These are phyloP conservation scores for Harmothoe impar DNA, from an alignment of 2,888 invertebrate species.

Conservation along the genomic window DNA sequence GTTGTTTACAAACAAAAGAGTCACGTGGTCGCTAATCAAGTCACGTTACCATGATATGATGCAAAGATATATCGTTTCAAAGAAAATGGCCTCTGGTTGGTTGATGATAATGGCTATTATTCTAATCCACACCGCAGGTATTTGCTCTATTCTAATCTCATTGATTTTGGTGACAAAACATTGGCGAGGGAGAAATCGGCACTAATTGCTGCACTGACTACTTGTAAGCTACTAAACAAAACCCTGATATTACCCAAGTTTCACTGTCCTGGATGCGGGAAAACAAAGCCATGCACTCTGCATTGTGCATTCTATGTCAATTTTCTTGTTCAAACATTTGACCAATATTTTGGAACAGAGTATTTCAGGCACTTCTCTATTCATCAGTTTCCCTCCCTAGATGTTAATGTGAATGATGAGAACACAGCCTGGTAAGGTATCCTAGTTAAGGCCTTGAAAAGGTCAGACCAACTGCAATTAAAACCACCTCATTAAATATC, in stretches of 20 bases:
- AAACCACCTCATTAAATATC: too few relatives aligned
- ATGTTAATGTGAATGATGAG: too few relatives aligned
- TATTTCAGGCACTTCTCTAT: too few relatives aligned
- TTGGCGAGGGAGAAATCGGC: neutral
- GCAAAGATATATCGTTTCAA: slow-evolving; percentile 61
- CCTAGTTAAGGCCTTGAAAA: too few relatives aligned
- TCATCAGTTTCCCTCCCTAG: too few relatives aligned
- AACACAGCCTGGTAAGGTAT: too few relatives aligned
- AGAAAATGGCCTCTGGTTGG: neutral
- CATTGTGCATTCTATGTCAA: slow-evolving; percentile 5
- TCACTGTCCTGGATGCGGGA: slow-evolving; percentile 65
- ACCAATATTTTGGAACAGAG: too few relatives aligned
- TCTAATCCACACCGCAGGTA: slow-evolving; percentile 35
- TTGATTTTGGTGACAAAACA: slow-evolving; percentile 1
- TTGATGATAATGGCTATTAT: slow-evolving; percentile 18
- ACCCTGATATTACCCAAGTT: slow-evolving; percentile 68
- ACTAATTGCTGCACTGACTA: neutral
- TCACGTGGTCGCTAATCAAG: too few relatives aligned
- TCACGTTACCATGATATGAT: too few relatives aligned
- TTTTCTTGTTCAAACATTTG: slow-evolving; percentile 2
- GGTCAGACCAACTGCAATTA: too few relatives aligned
- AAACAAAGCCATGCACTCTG: neutral
- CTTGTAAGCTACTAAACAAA: slow-evolving; percentile 63
- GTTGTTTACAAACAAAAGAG: too few relatives aligned
- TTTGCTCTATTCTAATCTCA: neutral